Percentiles rank a stretch among this genome's conserved stretches.
Conservation (phyloP, 1,140 invertebrate species). For the Caenorhabditis latens region DNA sequence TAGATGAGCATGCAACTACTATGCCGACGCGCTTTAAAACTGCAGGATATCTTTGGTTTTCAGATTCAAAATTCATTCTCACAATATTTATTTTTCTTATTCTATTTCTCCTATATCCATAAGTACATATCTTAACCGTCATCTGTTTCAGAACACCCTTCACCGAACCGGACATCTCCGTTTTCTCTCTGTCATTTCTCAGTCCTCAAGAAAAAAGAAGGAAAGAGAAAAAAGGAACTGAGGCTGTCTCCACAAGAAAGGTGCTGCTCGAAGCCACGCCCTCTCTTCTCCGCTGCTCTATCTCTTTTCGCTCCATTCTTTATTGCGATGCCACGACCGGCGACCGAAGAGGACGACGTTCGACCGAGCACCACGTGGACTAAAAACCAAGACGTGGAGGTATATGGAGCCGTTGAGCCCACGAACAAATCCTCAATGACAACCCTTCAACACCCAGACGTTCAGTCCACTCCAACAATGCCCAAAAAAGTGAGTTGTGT, state of each 20-base stretch:
- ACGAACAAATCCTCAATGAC: slow-evolving; percentile 31
- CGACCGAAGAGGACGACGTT: slow-evolving; percentile 38
- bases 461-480: slow-evolving; percentile 13
- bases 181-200: slow-evolving; percentile 18
- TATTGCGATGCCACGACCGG: slow-evolving; percentile 40
- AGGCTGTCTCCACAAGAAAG: slow-evolving; percentile 41
- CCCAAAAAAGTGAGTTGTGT: slow-evolving; percentile 25
- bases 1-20: too few species aligned
- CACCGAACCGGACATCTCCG: slow-evolving; percentile 20
- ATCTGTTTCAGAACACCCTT: slow-evolving; percentile 1
- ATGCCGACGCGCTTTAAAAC: too few species aligned
- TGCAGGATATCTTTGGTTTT: too few species aligned
- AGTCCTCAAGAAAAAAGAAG: not conserved
- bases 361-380: slow-evolving; percentile 48
- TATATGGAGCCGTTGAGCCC: slow-evolving; percentile 14
- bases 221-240: not conserved
- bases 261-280: slow-evolving; percentile 46
- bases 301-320: slow-evolving; percentile 24
- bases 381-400: slow-evolving; percentile 23
- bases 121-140: not conserved
- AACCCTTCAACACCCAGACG: slow-evolving; percentile 44
- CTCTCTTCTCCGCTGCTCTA: slow-evolving; percentile 16
- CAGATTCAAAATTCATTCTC: not conserved
- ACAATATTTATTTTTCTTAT: not conserved
- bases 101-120: too few species aligned